phyloP scores from a whole-genome alignment of 2,797 vertebrate genomes.

The Gephyroberyx darwinii region DNA sequence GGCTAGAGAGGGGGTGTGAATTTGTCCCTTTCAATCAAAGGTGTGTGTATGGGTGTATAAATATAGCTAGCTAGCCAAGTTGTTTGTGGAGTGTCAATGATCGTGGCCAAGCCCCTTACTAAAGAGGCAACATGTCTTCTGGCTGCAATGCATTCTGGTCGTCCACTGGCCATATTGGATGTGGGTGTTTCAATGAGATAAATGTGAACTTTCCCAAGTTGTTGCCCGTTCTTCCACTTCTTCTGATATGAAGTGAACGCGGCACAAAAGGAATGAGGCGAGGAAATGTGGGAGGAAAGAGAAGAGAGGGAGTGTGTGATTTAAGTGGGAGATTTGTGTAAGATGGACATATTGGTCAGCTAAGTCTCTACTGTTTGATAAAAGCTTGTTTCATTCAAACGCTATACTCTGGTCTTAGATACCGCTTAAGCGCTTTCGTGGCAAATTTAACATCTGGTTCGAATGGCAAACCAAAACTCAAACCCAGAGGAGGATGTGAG shows the following conservation, averaged over 20 bases:
- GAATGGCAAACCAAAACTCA: slow-evolving; percentile 8
- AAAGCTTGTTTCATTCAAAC: slow-evolving; percentile 23
- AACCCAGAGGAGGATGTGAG: slow-evolving; percentile 11
- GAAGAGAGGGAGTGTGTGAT: not conserved
- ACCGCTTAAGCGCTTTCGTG: slow-evolving; percentile 33
- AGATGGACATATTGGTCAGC: slow-evolving; percentile 16
- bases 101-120: too few species aligned
- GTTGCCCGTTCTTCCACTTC: not conserved
- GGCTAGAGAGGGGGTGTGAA: too few species aligned
- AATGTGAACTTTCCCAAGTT: too few species aligned
- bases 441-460: slow-evolving; percentile 39
- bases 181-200: too few species aligned
- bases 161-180: too few species aligned
- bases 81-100: too few species aligned
- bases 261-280: not conserved
- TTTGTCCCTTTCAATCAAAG: too few species aligned
- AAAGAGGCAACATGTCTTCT: too few species aligned
- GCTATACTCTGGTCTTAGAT: not conserved
- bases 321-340: slow-evolving; percentile 8
- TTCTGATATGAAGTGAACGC: not conserved
- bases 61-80: too few species aligned
- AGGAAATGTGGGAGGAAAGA: slow-evolving; percentile 4
- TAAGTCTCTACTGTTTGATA: slow-evolving; percentile 11
- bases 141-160: too few species aligned
- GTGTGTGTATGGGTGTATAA: too few species aligned